These are phyloP conservation scores for Loris lydekkerianus DNA, from an alignment of 2,797 vertebrate species.

Conservation along the genomic window DNA sequence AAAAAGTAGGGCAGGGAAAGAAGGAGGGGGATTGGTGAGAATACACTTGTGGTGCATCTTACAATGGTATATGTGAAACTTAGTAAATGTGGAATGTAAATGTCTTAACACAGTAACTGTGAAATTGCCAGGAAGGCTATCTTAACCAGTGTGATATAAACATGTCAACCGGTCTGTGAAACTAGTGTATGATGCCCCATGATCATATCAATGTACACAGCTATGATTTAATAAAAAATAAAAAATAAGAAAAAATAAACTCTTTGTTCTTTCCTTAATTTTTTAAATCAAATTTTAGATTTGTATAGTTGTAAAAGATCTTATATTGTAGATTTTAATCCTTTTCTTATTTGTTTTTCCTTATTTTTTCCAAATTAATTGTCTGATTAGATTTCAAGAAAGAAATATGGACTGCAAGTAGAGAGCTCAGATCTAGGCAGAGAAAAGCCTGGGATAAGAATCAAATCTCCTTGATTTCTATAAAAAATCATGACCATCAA, in stretches of 20 bases:
- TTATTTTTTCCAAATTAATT: not conserved
- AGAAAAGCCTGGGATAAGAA: not conserved
- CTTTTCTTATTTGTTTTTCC: not conserved
- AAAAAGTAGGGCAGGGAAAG: too few species aligned
- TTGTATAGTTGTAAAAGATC: not conserved
- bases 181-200: too few species aligned
- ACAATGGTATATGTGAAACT: too few species aligned
- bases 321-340: not conserved
- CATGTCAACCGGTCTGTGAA: too few species aligned
- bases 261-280: not conserved
- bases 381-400: not conserved
- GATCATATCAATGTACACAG: too few species aligned
- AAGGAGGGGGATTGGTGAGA: too few species aligned
- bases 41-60: too few species aligned
- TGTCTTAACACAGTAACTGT: too few species aligned
- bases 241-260: not conserved
- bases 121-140: too few species aligned
- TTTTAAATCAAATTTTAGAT: not conserved
- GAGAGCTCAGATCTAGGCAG: not conserved
- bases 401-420: not conserved
- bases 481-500: constrained; percentile 33
- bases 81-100: too few species aligned
- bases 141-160: too few species aligned
- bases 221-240: too few species aligned
- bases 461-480: not conserved